Evolutionary conservation across 1,140 invertebrate species (phyloP), one percentile per base, ranked within the genome.

Genomic region (Rhynchophorus ferrugineus): DNA sequence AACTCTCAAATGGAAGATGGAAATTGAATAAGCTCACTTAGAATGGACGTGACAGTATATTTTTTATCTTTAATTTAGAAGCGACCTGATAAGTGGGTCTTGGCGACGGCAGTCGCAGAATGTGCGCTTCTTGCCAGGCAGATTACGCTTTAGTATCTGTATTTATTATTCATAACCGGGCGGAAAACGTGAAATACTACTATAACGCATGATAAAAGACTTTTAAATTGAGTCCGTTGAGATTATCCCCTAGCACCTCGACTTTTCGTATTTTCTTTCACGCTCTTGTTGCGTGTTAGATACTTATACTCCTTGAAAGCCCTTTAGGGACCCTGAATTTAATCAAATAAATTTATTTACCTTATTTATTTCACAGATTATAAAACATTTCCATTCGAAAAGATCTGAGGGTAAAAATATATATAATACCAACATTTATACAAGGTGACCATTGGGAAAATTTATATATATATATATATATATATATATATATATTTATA

Each of bases 11-110:
- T 52, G 45, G 44, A 42, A 61, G 60, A 62, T 65, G 64, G 60
- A 67, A 66, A 67, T 67, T 67, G 61, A 66, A 66, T 67, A 65
- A 66, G 63, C 66, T 59, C 58, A 61, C 56, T 61, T 56, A 61
- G 58, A 66, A 65, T 63, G 62, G 61, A 66, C 61, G 63, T 66
- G 66, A 66, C 63, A 65, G 62, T 64, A 64, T 67, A 68, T 68
- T 68, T 67, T 67, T 68, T 68, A 68, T 68, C 66, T 68, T 65
- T 68, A 68, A 68, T 68, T 68, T 67, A 68, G 65, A 63, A 66
- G 61, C 59, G 46, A 50, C 47, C 63, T 66, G 64, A 68, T 66
- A 66, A 63, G 64, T 64, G 56, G 61, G 58, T 55, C 54, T 60
- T 51, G 55, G 58, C 48, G 58, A 49, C 53, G 53, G 35, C 46